A percentile compares a stretch with the other conserved stretches of the same genome.
Conservation (phyloP, 30 jellyfish, hydroid and myxozoan species). For the Mastigias papua region DNA sequence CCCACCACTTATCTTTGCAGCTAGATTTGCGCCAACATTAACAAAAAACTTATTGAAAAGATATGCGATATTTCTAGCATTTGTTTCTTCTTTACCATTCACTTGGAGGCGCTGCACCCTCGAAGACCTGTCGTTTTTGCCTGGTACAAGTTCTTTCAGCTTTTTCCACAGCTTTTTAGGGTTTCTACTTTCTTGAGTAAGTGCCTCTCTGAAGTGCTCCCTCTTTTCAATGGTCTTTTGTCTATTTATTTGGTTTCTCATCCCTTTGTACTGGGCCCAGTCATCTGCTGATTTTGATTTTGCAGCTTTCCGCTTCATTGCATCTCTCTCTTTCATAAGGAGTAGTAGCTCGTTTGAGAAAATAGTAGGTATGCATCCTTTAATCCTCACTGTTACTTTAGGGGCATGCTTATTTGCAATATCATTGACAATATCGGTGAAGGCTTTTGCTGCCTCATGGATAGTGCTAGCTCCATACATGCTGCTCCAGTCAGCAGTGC, state of each 20-base stretch:
- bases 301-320: background rate
- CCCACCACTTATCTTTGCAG: background rate
- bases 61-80: background rate
- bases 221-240: background rate
- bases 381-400: background rate
- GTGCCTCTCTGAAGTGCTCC: background rate
- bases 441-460: background rate
- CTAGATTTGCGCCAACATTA: background rate
- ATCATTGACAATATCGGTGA: background rate
- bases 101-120: background rate
- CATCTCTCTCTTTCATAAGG: background rate
- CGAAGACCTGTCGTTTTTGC: background rate
- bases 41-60: background rate
- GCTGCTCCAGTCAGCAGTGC: background rate
- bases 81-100: background rate
- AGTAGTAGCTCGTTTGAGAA: background rate
- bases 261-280: background rate
- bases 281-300: background rate
- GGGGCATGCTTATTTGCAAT: background rate
- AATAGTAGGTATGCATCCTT: background rate
- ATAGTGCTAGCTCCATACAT: background rate
- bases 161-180: background rate
- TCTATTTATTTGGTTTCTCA: background rate
- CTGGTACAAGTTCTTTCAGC: background rate
- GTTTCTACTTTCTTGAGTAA: background rate